Percentiles rank a stretch among this genome's conserved stretches.
Evolutionary conservation across 2,888 invertebrate genomes (phyloP).

Genomic region (Dorcus parallelipipedus): DNA sequence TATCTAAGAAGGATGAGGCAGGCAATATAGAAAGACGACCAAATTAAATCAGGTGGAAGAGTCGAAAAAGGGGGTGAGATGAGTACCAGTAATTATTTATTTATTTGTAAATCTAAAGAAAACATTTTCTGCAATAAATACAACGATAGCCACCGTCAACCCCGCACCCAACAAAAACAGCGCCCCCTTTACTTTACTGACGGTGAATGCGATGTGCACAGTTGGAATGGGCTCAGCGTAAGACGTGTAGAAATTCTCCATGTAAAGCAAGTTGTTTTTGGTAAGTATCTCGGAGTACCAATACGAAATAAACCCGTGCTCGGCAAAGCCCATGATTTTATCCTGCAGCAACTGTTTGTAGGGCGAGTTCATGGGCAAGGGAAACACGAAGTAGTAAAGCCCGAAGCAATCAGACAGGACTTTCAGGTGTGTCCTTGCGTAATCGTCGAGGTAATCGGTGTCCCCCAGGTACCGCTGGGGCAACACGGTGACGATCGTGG

Average conservation of each 20-base stretch:
- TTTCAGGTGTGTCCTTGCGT: conserved; percentile 17
- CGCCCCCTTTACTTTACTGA: conserved; percentile 14
- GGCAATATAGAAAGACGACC: no score
- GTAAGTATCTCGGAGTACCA: conserved; percentile 18
- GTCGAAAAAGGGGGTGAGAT: no score
- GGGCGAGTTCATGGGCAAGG: conserved; percentile 24
- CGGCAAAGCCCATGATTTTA: conserved; percentile 16
- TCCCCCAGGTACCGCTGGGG: conserved; percentile 13
- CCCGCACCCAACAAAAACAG: conserved; percentile 24
- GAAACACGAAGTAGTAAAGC: conserved; percentile 19
- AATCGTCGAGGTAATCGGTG: conserved; percentile 21
- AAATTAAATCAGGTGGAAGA: no score
- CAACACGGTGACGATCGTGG: conserved; percentile 17
- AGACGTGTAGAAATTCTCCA: conserved; percentile 5
- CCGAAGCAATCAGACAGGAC: conserved; percentile 21
- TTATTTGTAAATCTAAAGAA: no score
- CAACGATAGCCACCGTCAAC: conserved; percentile 7
- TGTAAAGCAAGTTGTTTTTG: background rate
- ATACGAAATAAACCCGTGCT: conserved; percentile 22
- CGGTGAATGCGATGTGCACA: background rate
- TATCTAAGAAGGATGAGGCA: no score
- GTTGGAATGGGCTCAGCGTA: background rate
- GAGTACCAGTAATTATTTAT: no score
- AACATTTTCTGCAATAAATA: conserved; percentile 8
- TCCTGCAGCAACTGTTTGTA: conserved; percentile 21